Evolutionary conservation across 2,113 vertebrate genomes (phyloP).

Genomic region (Saguinus midas): DNA sequence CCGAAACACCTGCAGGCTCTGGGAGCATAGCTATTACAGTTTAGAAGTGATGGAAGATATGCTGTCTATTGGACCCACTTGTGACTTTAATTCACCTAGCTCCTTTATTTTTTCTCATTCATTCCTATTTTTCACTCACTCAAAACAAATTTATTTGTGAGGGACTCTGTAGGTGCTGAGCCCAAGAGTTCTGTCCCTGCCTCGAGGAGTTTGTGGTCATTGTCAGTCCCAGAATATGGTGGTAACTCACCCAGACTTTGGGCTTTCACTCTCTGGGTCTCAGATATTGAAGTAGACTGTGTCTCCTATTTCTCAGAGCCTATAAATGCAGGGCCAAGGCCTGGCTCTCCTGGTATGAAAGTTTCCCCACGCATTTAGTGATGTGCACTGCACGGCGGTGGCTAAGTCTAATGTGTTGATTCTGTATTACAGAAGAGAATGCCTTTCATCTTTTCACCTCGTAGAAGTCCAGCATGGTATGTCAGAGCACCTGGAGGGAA

Average conservation of each 20-base stretch:
- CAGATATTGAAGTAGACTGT: neutral
- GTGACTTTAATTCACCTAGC: neutral
- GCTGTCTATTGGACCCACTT: neutral
- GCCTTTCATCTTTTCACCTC: conserved; percentile 49
- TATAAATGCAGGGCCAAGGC: neutral
- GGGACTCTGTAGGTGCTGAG: neutral
- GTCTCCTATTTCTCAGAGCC: neutral
- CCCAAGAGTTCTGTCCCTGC: neutral
- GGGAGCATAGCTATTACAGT: neutral
- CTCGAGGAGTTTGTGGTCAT: neutral
- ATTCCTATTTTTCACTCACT: neutral
- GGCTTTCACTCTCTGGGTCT: neutral
- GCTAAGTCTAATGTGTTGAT: neutral
- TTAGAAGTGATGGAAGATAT: neutral
- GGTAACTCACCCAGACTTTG: neutral
- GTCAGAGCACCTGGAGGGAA: conserved; percentile 38
- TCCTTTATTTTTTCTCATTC: conserved; percentile 8
- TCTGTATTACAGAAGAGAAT: neutral
- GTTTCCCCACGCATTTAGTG: neutral
- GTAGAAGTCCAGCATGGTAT: neutral
- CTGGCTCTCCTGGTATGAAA: neutral
- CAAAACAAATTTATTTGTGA: neutral
- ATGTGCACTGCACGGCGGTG: neutral
- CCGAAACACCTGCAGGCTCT: accelerated
- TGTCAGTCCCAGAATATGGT: neutral